Conservation (phyloP, 2,797 vertebrate genomes). For the Crocodylus rhombifer region DNA sequence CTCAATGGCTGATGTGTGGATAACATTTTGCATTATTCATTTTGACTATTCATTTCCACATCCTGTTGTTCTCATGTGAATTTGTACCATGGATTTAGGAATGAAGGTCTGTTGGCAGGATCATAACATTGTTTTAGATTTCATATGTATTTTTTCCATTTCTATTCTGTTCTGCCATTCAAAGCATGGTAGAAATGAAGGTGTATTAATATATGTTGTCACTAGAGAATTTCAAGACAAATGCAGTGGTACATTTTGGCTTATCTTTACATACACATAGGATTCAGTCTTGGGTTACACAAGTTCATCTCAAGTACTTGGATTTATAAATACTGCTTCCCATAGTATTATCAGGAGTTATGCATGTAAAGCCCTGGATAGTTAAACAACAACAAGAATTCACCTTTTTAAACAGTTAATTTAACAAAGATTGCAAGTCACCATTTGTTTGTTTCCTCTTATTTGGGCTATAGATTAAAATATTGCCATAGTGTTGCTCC, state of each 20-base stretch:
- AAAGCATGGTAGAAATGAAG: neutral
- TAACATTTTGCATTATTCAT: neutral
- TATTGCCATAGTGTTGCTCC: neutral
- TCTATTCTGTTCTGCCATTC: neutral
- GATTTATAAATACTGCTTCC: neutral
- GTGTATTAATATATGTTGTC: neutral
- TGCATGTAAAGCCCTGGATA: neutral
- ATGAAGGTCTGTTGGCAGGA: neutral
- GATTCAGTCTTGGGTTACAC: neutral
- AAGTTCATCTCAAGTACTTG: neutral
- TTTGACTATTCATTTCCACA: neutral
- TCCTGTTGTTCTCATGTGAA: neutral
- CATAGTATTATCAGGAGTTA: neutral
- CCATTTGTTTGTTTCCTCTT: neutral
- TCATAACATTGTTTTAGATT: neutral
- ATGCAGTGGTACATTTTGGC: neutral
- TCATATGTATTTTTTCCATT: neutral
- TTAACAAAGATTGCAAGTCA: neutral
- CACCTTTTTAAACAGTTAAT: neutral
- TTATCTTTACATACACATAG: neutral
- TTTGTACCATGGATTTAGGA: neutral
- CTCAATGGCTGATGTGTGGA: neutral
- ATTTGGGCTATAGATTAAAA: neutral
- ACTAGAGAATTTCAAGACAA: neutral
- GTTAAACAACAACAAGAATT: neutral